Percentiles rank a stretch among this genome's conserved stretches.
Conservation (phyloP, 2,113 vertebrate genomes). For the Phrynosoma blainvillii region DNA sequence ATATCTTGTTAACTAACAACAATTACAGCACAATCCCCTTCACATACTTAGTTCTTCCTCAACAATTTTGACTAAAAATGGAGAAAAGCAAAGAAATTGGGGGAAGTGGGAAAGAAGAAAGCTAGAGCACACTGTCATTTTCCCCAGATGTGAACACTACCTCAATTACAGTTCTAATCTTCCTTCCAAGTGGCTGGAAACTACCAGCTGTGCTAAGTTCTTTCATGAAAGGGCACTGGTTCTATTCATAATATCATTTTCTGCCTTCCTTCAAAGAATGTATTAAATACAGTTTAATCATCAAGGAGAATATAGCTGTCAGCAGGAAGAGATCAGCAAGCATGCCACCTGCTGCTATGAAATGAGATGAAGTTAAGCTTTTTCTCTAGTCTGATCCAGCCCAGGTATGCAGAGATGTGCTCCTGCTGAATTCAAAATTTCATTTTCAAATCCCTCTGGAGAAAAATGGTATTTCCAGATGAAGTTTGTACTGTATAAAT, state of each 20-base stretch:
- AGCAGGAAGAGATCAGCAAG: conserved; percentile 61
- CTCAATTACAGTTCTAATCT: conserved; percentile 46
- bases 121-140: conserved; percentile 21
- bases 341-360: conserved; percentile 49
- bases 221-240: conserved; percentile 59
- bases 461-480: conserved; percentile 14
- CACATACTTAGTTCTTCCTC: neutral
- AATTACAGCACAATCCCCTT: neutral
- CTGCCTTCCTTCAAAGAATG: conserved; percentile 57
- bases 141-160: conserved; percentile 6
- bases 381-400: conserved; percentile 28
- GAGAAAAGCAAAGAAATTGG: neutral
- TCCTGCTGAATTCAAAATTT: conserved; percentile 26
- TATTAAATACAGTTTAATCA: conserved; percentile 70
- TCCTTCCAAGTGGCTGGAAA: conserved; percentile 23
- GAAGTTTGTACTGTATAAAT: neutral
- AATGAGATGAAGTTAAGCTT: conserved; percentile 55
- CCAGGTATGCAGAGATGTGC: conserved; percentile 25
- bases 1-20: neutral
- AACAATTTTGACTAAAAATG: neutral
- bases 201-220: conserved; percentile 49
- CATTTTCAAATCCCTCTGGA: conserved; percentile 47
- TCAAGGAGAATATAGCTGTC: conserved; percentile 56
- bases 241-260: conserved; percentile 55
- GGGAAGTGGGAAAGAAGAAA: neutral